These are phyloP conservation scores for Gryllus longicercus DNA, from an alignment of 2,888 invertebrate genomes.

Conservation along the genomic window DNA sequence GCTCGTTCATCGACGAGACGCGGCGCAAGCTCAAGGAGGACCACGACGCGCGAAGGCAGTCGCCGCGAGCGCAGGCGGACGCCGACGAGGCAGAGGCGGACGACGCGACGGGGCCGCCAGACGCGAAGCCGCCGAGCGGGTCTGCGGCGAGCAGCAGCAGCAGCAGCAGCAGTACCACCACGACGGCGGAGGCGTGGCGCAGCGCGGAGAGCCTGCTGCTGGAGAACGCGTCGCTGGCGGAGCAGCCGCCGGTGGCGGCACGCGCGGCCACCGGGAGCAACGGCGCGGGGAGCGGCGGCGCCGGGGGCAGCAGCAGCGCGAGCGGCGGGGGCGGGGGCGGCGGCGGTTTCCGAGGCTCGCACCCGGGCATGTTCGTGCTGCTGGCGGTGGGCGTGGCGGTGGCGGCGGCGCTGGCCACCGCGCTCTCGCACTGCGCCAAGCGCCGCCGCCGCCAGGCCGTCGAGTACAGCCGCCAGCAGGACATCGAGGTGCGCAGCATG, in stretches of 20 bases:
- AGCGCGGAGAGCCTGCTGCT: neutral
- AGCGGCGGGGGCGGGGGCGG: neutral
- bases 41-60: neutral
- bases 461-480: constrained; percentile 44
- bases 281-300: neutral
- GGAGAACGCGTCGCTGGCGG: neutral
- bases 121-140: neutral
- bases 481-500: constrained; percentile 59
- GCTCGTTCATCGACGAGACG: constrained; percentile 3
- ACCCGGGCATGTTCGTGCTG: constrained; percentile 57
- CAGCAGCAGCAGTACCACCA: neutral
- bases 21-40: constrained; percentile 1
- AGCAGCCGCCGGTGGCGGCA: neutral
- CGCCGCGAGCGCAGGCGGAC: neutral
- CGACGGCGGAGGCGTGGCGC: neutral
- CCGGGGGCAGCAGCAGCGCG: neutral
- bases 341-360: constrained; percentile 40
- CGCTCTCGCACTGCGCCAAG: constrained; percentile 48
- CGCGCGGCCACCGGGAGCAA: neutral
- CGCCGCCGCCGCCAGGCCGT: constrained; percentile 27
- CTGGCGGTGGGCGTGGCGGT: constrained; percentile 55
- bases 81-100: neutral
- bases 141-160: neutral
- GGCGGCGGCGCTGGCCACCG: constrained; percentile 53
- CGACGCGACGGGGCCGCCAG: neutral